phyloP scores from a whole-genome alignment of 2,888 invertebrate species.

The Pandemis heparana region DNA sequence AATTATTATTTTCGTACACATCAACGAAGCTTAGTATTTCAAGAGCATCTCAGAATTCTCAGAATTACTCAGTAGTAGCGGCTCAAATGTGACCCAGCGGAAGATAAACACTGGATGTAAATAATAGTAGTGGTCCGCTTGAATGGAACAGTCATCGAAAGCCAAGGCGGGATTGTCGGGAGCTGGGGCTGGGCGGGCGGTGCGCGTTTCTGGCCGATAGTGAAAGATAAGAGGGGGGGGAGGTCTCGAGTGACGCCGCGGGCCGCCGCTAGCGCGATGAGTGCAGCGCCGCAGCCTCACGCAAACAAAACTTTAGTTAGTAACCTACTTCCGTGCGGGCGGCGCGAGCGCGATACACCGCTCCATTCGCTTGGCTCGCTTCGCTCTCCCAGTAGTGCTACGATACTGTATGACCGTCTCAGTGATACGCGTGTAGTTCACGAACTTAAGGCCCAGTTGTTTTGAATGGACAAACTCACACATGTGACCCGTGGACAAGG shows the following conservation, averaged over 20 bases:
- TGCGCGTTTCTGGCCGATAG: slow-evolving; percentile 67
- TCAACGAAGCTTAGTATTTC: neutral
- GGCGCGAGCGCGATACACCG: slow-evolving; percentile 73
- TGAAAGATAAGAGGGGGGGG: slow-evolving; percentile 71
- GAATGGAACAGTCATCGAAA: slow-evolving; percentile 43
- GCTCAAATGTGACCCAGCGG: neutral
- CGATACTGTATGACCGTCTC: slow-evolving; percentile 66
- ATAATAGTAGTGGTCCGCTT: slow-evolving; percentile 48
- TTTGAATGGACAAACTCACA: slow-evolving; percentile 77
- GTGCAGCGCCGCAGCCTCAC: slow-evolving; percentile 84
- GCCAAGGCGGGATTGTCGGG: neutral
- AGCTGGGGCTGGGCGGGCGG: slow-evolving; percentile 7
- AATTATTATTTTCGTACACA: too few relatives aligned
- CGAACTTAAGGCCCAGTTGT: slow-evolving; percentile 62
- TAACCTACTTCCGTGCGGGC: slow-evolving; percentile 86
- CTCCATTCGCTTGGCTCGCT: slow-evolving; percentile 54
- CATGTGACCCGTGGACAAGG: slow-evolving; percentile 68
- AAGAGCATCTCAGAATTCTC: neutral
- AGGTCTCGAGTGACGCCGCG: slow-evolving; percentile 58
- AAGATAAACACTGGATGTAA: slow-evolving; percentile 48
- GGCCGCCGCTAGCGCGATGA: slow-evolving; percentile 65
- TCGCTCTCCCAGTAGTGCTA: slow-evolving; percentile 49
- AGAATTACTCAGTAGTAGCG: neutral
- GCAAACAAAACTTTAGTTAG: slow-evolving; percentile 86
- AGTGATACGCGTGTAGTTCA: slow-evolving; percentile 74